Base-by-base conservation (phyloP, 2,888 invertebrate species). In the Morpho deidamia region DNA sequence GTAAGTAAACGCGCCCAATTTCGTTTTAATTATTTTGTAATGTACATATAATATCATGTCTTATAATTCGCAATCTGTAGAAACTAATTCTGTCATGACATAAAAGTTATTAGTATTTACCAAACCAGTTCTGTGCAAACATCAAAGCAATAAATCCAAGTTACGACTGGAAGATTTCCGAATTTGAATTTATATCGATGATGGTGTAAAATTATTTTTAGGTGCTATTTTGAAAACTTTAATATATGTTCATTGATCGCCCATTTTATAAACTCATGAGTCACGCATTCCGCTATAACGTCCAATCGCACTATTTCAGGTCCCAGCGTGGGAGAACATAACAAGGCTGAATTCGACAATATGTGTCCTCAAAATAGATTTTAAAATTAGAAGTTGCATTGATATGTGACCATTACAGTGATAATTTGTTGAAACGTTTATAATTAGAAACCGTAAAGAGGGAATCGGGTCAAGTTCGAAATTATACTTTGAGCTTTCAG, bases 281-380 rank as follows among this genome's bases (percentile, higher is more conserved):
- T 88, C 85, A 88, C 62, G 34, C 62, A 57, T 61, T 62, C 66
- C 70, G 65, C 67, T 78, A 81, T 77, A 81, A 78, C 66, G 65
- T 65, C 67, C 64, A 68, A 72, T 71, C 68, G 67, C 59, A 68
- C 72, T 79, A 82, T 83, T 85, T 84, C 72, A 66, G 77, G 59
- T 60, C 70, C 64, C 70, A 72, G 75, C 81, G 88, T 88, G 78
- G 88, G 87, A 71, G 78, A 70, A 65, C 65, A 78, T 69, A 84
- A 86, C 87, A 85, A 87, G 83, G 81, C 80, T 82, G 72, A 65
- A 81, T 80, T 80, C 72, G 72, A 77, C 77, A 76, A 72, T 73
- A 66, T 67, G 65, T 67, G 67, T 70, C 65, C 69, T 73, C 68
- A 68, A 75, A 81, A 82, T 76, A 77, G 76, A 67, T 66, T 66